Conservation (phyloP, 1,140 invertebrate species). For the Aleiodes sp. region DNA sequence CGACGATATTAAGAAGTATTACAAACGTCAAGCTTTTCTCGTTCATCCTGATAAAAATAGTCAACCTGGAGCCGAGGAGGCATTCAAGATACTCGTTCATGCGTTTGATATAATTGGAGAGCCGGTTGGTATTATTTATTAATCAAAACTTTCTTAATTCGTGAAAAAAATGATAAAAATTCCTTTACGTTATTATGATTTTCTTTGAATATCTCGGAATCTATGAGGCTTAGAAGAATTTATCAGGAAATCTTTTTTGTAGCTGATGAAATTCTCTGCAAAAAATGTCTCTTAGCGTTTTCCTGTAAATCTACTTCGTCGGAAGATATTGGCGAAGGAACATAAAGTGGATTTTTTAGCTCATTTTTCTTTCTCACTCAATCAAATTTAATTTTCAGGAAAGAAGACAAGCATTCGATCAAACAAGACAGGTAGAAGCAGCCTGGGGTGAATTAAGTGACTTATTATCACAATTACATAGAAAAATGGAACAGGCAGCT, state of each 20-base stretch:
- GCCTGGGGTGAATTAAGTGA: slow-evolving; percentile 85
- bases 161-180: slow-evolving; percentile 22
- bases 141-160: slow-evolving; percentile 25
- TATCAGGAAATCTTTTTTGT: too few species aligned
- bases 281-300: too few species aligned
- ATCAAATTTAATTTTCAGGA: slow-evolving; percentile 69
- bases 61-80: slow-evolving; percentile 93
- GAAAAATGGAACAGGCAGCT: slow-evolving; percentile 93
- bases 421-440: slow-evolving; percentile 82
- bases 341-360: too few species aligned
- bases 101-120: slow-evolving; percentile 95
- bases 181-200: not conserved
- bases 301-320: too few species aligned
- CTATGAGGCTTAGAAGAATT: too few species aligned
- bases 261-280: too few species aligned
- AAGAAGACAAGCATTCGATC: slow-evolving; percentile 80
- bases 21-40: slow-evolving; percentile 89
- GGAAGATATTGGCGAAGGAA: too few species aligned
- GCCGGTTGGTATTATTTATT: slow-evolving; percentile 71
- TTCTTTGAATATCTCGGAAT: too few species aligned
- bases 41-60: slow-evolving; percentile 97
- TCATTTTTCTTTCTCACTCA: not conserved
- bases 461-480: slow-evolving; percentile 84
- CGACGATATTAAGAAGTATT: slow-evolving; percentile 94
- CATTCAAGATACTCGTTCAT: slow-evolving; percentile 93